Conservation (phyloP, 1,140 invertebrate species). For the Trialeurodes vaporariorum region DNA sequence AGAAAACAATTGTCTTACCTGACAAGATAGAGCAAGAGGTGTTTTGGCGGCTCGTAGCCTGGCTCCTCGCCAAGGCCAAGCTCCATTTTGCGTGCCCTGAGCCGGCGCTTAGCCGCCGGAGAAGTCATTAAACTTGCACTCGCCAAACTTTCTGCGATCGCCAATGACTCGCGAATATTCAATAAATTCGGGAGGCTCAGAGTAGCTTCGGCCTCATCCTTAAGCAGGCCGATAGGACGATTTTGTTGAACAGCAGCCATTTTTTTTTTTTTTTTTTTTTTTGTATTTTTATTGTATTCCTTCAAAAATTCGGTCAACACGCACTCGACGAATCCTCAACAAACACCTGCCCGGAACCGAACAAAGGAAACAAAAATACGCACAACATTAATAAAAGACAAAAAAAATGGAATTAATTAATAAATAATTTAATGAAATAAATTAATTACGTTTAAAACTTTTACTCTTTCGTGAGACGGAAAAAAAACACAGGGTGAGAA, state of each 20-base stretch:
- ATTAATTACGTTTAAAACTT: too few relatives aligned
- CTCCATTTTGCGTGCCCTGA: constrained; percentile 40
- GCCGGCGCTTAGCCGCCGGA: constrained; percentile 39
- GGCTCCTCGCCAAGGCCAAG: constrained; percentile 35
- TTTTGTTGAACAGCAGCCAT: not conserved
- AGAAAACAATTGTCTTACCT: constrained; percentile 39
- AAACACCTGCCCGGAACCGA: too few relatives aligned
- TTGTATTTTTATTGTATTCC: too few relatives aligned
- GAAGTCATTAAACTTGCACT: constrained; percentile 44
- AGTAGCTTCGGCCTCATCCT: not conserved
- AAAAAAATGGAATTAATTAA: too few relatives aligned
- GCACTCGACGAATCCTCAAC: too few relatives aligned
- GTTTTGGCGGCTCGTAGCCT: constrained; percentile 45
- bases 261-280: too few relatives aligned
- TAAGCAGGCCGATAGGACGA: not conserved
- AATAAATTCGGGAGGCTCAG: constrained; percentile 21
- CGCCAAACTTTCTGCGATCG: constrained; percentile 44
- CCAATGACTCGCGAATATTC: constrained; percentile 39
- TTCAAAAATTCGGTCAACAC: too few relatives aligned
- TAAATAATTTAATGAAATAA: too few relatives aligned
- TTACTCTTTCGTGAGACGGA: too few relatives aligned
- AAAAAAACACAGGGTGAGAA: too few relatives aligned
- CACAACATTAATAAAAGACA: too few relatives aligned
- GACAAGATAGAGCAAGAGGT: constrained; percentile 46
- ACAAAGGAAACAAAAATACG: too few relatives aligned